phyloP scores from a whole-genome alignment of 2,888 invertebrate genomes.

The Eupithecia vulgata region DNA sequence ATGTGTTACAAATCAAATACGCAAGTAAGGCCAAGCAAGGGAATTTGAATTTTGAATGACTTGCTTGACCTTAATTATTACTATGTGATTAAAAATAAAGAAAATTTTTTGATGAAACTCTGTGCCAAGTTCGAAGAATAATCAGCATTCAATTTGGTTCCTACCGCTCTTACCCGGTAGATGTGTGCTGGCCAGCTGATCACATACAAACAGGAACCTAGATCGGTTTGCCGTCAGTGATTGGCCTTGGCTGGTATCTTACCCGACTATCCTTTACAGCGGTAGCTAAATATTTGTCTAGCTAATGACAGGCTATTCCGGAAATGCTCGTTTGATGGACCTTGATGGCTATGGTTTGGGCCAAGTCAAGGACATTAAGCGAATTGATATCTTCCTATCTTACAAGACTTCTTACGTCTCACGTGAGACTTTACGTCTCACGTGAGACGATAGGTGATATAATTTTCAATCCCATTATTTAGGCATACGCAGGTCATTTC shows the following conservation, averaged over 20 bases:
- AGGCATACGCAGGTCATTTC: background rate
- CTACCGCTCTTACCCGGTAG: background rate
- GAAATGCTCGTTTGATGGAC: slow-evolving; percentile 55
- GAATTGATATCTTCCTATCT: background rate
- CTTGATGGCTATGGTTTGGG: slow-evolving; percentile 31
- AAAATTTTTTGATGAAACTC: background rate
- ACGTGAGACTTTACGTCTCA: too few species aligned
- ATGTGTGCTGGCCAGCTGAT: background rate
- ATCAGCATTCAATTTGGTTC: background rate
- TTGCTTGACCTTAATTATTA: too few species aligned
- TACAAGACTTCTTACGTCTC: too few species aligned
- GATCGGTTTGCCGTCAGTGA: background rate
- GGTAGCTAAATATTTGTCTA: slow-evolving; percentile 55
- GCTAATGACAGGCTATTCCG: slow-evolving; percentile 56
- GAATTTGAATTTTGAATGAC: too few species aligned
- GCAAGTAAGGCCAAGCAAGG: background rate
- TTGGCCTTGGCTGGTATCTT: background rate
- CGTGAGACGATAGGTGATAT: too few species aligned
- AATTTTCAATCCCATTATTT: too few species aligned
- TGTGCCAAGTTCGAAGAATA: background rate
- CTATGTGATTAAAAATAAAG: too few species aligned
- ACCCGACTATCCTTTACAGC: slow-evolving; percentile 32
- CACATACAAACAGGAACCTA: background rate
- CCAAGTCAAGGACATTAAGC: background rate
- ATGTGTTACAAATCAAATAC: too few species aligned